Conservation (phyloP, 2,888 invertebrate genomes). For the Melieria omissa region DNA sequence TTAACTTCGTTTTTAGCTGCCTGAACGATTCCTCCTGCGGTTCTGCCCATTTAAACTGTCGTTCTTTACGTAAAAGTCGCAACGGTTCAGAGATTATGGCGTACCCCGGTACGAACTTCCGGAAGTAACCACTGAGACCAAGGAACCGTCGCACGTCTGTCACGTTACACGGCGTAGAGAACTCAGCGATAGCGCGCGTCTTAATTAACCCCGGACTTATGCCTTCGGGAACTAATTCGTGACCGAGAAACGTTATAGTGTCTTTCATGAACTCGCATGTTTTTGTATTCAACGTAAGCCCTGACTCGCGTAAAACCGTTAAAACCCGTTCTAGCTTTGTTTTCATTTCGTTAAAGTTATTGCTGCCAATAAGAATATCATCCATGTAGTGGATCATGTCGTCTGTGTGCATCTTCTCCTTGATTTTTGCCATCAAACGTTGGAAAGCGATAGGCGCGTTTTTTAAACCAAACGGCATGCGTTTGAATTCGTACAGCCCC, state of each 20-base stretch:
- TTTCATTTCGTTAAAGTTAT: slow-evolving; percentile 16
- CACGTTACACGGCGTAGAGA: background rate
- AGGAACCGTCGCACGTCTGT: slow-evolving; percentile 6
- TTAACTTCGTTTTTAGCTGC: slow-evolving; percentile 1
- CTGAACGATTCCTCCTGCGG: background rate
- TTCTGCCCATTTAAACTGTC: background rate
- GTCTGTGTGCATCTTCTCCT: slow-evolving; percentile 25
- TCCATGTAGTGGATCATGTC: slow-evolving; percentile 37
- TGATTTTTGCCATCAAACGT: slow-evolving; percentile 27
- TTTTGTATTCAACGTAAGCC: slow-evolving; percentile 15
- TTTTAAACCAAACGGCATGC: slow-evolving; percentile 33
- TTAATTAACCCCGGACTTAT: background rate
- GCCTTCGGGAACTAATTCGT: slow-evolving; percentile 1
- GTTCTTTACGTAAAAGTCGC: slow-evolving; percentile 13
- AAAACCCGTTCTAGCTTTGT: slow-evolving; percentile 11
- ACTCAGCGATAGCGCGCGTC: background rate
- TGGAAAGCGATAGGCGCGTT: slow-evolving; percentile 33
- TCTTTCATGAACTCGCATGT: slow-evolving; percentile 17
- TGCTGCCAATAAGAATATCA: slow-evolving; percentile 32
- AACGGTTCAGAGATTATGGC: slow-evolving; percentile 14
- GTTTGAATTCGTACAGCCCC: slow-evolving; percentile 40
- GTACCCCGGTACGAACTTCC: slow-evolving; percentile 17
- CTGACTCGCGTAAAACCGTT: background rate
- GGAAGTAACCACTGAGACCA: slow-evolving; percentile 25
- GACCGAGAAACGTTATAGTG: slow-evolving; percentile 10